A percentile compares a stretch with the other conserved stretches of the same genome.
Evolutionary conservation across 92 coral and sea anemone genomes (phyloP).

Genomic region (Porites cylindrica): DNA sequence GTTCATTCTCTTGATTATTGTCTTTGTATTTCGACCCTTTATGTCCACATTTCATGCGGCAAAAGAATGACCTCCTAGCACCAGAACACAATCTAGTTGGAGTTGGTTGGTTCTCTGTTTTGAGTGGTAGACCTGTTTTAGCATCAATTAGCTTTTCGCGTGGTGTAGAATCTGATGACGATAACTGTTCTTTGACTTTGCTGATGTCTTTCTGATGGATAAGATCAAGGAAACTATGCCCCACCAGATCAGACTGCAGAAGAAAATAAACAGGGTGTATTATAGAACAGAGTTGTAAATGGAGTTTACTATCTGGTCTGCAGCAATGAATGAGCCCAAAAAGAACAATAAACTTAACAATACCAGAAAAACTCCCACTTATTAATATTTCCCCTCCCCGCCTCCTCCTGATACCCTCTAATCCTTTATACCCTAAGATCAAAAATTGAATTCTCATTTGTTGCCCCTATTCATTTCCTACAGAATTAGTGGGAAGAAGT

Average conservation of each 20-base stretch:
- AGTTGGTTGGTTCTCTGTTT: conserved; percentile 54
- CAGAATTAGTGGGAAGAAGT: too few species aligned
- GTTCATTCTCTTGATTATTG: conserved; percentile 39
- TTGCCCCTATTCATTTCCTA: too few species aligned
- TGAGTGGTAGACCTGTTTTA: conserved; percentile 38
- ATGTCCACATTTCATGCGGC: conserved; percentile 85
- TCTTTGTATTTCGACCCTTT: conserved; percentile 52
- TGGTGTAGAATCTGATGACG: conserved; percentile 64
- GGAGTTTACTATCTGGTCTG: too few species aligned
- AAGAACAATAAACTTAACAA: too few species aligned
- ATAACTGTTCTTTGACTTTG: conserved; percentile 85
- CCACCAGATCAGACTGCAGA: conserved; percentile 85
- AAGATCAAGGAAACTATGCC: conserved; percentile 85
- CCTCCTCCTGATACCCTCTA: too few species aligned
- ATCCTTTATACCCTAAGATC: too few species aligned
- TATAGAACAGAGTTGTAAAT: neutral
- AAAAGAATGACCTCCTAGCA: conserved; percentile 89
- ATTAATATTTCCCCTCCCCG: too few species aligned
- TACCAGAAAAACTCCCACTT: too few species aligned
- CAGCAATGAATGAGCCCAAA: too few species aligned
- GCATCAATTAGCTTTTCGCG: conserved; percentile 66
- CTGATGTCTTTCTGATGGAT: conserved; percentile 85
- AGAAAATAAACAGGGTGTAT: neutral
- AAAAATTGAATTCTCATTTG: too few species aligned
- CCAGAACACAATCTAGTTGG: conserved; percentile 84